A percentile compares a stretch with the other conserved stretches of the same genome.
Evolutionary conservation across 2,888 invertebrate genomes (phyloP).

Genomic region (Ochropleura plecta): DNA sequence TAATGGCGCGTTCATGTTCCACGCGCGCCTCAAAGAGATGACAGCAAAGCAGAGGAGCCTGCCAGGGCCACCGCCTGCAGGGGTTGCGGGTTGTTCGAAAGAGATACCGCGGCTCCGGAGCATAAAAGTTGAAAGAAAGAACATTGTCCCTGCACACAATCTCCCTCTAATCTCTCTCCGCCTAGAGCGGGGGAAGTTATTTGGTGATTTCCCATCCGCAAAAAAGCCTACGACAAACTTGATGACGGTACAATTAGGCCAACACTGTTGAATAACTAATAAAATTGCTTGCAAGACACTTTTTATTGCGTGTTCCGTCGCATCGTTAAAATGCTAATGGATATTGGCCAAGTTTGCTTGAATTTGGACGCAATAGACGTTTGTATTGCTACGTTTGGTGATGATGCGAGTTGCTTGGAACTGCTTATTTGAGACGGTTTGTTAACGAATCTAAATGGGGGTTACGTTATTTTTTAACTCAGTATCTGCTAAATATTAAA

Average conservation of each 20-base stretch:
- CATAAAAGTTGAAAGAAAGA: too few relatives aligned
- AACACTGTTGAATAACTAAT: conserved; percentile 29
- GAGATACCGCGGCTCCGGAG: too few relatives aligned
- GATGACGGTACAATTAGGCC: not conserved
- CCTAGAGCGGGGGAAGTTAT: too few relatives aligned
- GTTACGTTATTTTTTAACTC: not conserved
- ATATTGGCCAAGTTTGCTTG: conserved; percentile 30
- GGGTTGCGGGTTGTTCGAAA: too few relatives aligned
- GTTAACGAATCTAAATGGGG: not conserved
- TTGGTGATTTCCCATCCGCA: too few relatives aligned
- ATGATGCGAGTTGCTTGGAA: conserved; percentile 10
- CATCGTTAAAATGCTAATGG: conserved; percentile 40
- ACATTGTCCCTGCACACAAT: too few relatives aligned
- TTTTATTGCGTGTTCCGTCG: conserved; percentile 34
- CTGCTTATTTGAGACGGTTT: conserved; percentile 7
- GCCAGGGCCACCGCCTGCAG: too few relatives aligned
- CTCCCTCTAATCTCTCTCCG: too few relatives aligned
- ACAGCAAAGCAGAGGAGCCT: too few relatives aligned
- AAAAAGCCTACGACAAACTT: not conserved
- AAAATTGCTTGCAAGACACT: conserved; percentile 36
- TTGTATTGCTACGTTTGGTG: conserved; percentile 11
- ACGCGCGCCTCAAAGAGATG: too few relatives aligned
- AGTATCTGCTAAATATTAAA: not conserved
- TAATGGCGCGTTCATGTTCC: too few relatives aligned
- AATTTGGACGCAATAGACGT: conserved; percentile 30